phyloP scores from a whole-genome alignment of 2,113 vertebrate genomes.

The Oryctolagus cuniculus region mOryCun1.1 NC_091439.1:15832001-15832500 shows the following conservation, averaged over 20 bases:
- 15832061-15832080: not conserved
- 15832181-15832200: not conserved
- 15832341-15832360: not conserved
- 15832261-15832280: not conserved
- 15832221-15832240: not conserved
- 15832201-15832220: conserved; percentile 34
- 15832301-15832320: not conserved
- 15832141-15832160: not conserved
- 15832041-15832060: not conserved
- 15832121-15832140: not conserved
- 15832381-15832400: not conserved
- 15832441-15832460: not conserved
- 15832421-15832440: not conserved
- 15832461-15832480: not conserved
- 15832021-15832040: not conserved
- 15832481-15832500: not conserved
- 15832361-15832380: conserved; percentile 2
- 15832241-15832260: not conserved
- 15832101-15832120: not conserved
- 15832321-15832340: not conserved
- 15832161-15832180: not conserved
- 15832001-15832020: not conserved
- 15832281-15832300: not conserved
- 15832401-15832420: not conserved
- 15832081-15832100: not conserved